Percentiles rank a stretch among this genome's conserved stretches.
These are phyloP conservation scores for Tragulus kanchil DNA, from an alignment of 2,113 vertebrate species.

Conservation along the genomic window DNA sequence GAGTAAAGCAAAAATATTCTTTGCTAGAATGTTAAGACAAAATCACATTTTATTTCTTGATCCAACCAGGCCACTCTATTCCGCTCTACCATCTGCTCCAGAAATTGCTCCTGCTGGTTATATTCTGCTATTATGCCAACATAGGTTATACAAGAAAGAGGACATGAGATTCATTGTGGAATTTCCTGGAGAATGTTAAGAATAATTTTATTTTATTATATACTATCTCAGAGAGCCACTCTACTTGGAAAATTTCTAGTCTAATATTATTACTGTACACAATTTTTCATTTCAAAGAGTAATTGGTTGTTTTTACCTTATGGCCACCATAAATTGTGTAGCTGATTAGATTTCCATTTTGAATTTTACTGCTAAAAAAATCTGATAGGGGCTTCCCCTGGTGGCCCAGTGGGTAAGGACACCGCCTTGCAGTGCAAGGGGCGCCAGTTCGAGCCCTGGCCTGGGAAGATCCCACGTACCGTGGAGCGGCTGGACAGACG, in stretches of 20 bases:
- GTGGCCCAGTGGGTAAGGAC: too few species aligned
- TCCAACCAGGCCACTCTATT: background rate
- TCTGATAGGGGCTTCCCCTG: too few species aligned
- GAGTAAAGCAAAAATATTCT: too few species aligned
- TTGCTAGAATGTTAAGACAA: too few species aligned
- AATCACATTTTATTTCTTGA: background rate
- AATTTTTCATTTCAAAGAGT: conserved; percentile 12
- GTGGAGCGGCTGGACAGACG: too few species aligned
- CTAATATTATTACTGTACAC: background rate
- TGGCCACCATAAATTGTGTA: background rate
- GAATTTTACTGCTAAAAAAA: background rate
- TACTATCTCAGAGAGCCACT: background rate
- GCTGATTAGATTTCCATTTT: background rate
- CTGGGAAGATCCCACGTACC: too few species aligned
- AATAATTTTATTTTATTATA: background rate
- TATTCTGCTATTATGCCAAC: background rate
- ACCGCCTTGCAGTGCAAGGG: too few species aligned
- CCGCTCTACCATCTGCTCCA: background rate
- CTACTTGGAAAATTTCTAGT: background rate
- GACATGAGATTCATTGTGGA: background rate
- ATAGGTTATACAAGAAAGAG: background rate
- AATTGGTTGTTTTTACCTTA: background rate
- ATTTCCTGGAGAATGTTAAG: background rate
- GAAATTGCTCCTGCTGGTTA: background rate
- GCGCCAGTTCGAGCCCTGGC: too few species aligned